Evolutionary conservation across 2,113 vertebrate species (phyloP), one percentile per base, ranked within the genome.

Genomic region (Delphinapterus leucas): DNA sequence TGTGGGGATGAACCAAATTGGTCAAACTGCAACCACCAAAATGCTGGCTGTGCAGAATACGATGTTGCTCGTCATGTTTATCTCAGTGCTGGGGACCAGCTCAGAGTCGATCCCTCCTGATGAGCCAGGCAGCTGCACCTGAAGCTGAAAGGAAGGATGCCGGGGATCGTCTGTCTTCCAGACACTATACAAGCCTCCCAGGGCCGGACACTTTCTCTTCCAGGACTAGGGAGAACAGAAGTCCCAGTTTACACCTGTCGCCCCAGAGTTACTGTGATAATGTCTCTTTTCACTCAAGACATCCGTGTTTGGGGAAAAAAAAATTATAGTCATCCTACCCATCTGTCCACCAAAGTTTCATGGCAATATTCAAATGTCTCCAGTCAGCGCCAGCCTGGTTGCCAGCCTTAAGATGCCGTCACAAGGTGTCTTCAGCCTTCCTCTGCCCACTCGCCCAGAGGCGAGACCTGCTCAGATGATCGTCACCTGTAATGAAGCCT

Each of bases 21-120:
- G 26, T 18, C 49, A 67, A 5, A 31, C 23, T 0, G 11, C 49
- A 2, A 2, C 49, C 28, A 3, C 65, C 28, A 5, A 10, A 28
- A 60, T 3, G 5, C 63, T 33, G 0, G 0, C 5, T 0, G 15
- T 6, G 13, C 3, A 12, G 33, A 47, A 38, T 1, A 7, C 47
- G 1, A 5, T 8, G 2, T 2, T 3, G 36, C 4, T 15, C 1
- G 1, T 6, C 65, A 18, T 6, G 2, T 21, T 12, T 44, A 58
- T 28, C 84, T 25, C 28, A 1, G 18, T 1, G 28, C 14, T 2
- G 0, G 36, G 9, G 33, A 18, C 79, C 31, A 36, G 61, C 5
- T 44, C n/a, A 13, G 41, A 36, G 67, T 14, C 2, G 2, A 21
- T 4, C 8, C 38, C 47, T 63, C 67, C 4, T 0, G 5, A 26